A percentile compares a stretch with the other conserved stretches of the same genome.
These are phyloP conservation scores for Pecten maximus DNA, from an alignment of 2,888 invertebrate species.

Conservation along the genomic window DNA sequence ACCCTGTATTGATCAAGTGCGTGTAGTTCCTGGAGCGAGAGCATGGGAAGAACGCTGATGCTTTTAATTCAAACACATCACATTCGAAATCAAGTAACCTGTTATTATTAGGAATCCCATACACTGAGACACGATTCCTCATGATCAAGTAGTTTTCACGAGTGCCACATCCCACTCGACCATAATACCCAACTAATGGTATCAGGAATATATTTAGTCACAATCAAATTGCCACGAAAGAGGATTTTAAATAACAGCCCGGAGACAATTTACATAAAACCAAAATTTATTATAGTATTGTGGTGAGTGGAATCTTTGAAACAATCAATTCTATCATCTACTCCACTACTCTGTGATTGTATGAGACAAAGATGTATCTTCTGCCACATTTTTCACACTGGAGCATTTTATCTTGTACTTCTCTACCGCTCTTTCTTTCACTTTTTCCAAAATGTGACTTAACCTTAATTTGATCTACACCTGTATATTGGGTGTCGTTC, in stretches of 20 bases:
- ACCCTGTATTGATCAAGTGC: background rate
- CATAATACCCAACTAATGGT: background rate
- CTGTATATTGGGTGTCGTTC: no score
- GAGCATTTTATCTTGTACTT: no score
- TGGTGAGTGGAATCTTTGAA: no score
- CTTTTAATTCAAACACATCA: background rate
- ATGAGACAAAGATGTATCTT: no score
- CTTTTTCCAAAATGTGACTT: no score
- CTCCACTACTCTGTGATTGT: no score
- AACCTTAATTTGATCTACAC: no score
- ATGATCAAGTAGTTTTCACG: background rate
- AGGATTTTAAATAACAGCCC: background rate
- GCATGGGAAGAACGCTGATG: background rate
- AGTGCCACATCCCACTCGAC: background rate
- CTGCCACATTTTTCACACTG: no score
- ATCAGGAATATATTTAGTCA: background rate
- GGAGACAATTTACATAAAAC: background rate
- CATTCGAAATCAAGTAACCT: background rate
- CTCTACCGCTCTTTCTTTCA: no score
- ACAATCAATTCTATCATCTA: no score
- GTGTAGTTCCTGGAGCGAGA: background rate
- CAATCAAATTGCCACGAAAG: background rate
- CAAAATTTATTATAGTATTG: no score
- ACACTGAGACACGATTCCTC: background rate
- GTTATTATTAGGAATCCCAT: background rate